phyloP scores from a whole-genome alignment of 2,797 vertebrate genomes.

The Oceanodroma leucorhoa region DNA sequence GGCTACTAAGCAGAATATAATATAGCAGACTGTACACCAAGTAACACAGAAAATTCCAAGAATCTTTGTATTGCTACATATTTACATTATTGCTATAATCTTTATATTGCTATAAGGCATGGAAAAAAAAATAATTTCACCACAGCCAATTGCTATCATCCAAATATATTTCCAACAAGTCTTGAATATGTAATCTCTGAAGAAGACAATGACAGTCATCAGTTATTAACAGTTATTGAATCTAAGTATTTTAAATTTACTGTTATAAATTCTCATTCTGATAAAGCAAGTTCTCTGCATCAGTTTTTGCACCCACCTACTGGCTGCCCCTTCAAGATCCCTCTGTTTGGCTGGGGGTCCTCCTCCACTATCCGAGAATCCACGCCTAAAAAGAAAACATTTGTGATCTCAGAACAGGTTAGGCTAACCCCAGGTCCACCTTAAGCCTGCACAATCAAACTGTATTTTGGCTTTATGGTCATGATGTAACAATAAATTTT shows the following conservation, averaged over 20 bases:
- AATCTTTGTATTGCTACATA: neutral
- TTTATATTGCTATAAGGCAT: neutral
- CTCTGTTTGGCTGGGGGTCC: slow-evolving; percentile 98
- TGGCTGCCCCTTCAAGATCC: slow-evolving; percentile 94
- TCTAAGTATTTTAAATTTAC: neutral
- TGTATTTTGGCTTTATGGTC: neutral
- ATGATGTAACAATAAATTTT: neutral
- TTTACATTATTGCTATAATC: neutral
- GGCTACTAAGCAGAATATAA: neutral
- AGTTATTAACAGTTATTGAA: neutral
- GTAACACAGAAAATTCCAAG: neutral
- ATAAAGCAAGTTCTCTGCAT: neutral
- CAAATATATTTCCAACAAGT: neutral
- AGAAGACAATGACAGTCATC: neutral
- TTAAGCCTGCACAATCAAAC: neutral
- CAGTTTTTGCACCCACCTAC: slow-evolving; percentile 79
- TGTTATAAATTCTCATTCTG: neutral
- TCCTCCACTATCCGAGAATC: slow-evolving; percentile 95
- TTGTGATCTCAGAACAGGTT: neutral
- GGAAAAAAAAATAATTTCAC: neutral
- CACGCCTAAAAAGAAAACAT: slow-evolving; percentile 82
- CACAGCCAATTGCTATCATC: neutral
- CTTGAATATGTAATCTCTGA: neutral
- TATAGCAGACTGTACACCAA: rapidly evolving
- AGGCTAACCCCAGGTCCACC: neutral